A percentile compares a stretch with the other conserved stretches of the same genome.
phyloP scores from a whole-genome alignment of 2,113 vertebrate species.

The Cephalopholis sonnerati region DNA sequence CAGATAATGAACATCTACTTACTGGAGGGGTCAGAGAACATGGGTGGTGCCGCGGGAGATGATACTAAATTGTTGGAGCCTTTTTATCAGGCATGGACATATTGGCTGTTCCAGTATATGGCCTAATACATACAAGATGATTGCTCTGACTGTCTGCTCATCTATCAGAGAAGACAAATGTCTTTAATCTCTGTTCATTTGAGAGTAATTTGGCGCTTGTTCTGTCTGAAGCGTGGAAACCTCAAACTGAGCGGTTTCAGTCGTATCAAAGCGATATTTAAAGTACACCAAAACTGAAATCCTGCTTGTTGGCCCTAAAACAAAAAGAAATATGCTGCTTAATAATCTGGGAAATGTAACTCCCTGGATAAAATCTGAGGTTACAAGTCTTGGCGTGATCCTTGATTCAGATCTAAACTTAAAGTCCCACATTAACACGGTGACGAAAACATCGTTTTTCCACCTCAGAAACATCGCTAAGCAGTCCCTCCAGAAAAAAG shows the following conservation, averaged over 20 bases:
- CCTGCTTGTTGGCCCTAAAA: too few species aligned
- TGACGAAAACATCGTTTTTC: too few species aligned
- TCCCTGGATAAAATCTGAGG: too few species aligned
- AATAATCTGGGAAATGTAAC: too few species aligned
- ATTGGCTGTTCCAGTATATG: not conserved
- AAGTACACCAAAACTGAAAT: too few species aligned
- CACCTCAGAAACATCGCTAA: too few species aligned
- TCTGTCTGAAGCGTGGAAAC: not conserved
- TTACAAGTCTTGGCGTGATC: too few species aligned
- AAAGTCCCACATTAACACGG: too few species aligned
- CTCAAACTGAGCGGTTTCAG: not conserved
- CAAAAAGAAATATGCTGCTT: too few species aligned
- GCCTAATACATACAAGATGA: not conserved
- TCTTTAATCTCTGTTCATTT: not conserved
- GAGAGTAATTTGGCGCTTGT: not conserved
- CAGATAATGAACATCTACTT: not conserved
- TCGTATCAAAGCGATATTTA: not conserved
- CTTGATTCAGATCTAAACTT: too few species aligned
- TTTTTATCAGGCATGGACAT: not conserved
- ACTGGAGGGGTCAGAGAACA: not conserved
- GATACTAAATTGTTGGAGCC: not conserved
- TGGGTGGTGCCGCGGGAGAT: not conserved
- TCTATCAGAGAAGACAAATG: slow-evolving; percentile 1
- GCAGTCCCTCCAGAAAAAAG: too few species aligned
- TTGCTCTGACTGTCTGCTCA: not conserved